These are phyloP conservation scores for Cygnus atratus DNA, from an alignment of 2,113 vertebrate species.

Conservation along the genomic window DNA sequence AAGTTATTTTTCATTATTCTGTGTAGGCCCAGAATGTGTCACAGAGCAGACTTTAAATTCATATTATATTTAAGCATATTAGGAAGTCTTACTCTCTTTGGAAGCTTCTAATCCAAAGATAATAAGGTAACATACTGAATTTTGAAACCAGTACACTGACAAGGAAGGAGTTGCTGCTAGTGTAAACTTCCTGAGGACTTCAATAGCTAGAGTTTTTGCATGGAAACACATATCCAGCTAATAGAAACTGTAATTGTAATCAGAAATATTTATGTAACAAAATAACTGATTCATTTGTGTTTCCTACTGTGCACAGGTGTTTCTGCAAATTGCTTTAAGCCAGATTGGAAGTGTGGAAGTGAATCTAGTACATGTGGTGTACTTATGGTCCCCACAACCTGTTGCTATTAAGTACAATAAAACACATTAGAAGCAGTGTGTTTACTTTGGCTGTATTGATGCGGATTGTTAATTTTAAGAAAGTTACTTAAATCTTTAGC, in stretches of 20 bases:
- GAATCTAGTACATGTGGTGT: background rate
- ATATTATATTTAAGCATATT: background rate
- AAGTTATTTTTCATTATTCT: background rate
- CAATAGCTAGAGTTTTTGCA: background rate
- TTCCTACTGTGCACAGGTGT: accelerated
- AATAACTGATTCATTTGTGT: background rate
- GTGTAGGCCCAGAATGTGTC: background rate
- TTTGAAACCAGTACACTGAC: accelerated
- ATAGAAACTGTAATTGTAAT: background rate
- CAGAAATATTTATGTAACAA: background rate
- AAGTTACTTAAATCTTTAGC: background rate
- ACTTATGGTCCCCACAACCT: background rate
- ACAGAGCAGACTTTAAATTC: background rate
- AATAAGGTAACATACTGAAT: background rate
- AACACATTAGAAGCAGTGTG: background rate
- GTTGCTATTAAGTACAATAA: accelerated
- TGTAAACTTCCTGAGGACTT: background rate
- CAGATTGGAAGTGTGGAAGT: background rate
- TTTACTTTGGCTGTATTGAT: background rate
- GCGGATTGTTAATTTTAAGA: background rate
- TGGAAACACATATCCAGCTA: background rate
- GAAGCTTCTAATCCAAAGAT: background rate
- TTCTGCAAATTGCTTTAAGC: accelerated
- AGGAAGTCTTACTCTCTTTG: background rate
- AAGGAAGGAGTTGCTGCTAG: background rate